Percentiles rank a stretch among this genome's conserved stretches.
These are phyloP conservation scores for Eristalis arbustorum DNA, from an alignment of 2,888 invertebrate species.

Conservation along the genomic window DNA sequence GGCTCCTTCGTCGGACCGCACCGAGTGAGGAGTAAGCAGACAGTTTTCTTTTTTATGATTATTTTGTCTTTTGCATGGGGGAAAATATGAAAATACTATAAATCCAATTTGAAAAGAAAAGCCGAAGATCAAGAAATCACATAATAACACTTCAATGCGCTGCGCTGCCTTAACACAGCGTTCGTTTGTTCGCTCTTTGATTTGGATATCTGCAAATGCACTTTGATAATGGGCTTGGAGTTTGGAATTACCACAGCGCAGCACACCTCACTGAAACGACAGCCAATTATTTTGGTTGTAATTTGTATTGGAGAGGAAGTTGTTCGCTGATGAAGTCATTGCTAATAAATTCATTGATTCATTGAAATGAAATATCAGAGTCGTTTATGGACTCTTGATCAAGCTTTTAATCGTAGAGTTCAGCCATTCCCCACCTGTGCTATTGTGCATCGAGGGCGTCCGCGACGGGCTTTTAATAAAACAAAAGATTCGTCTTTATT, in stretches of 20 bases:
- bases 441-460: no score
- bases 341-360: no score
- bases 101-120: constrained; percentile 47
- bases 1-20: constrained; percentile 4
- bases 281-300: background rate
- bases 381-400: no score
- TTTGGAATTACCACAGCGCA: background rate
- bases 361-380: no score
- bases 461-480: no score
- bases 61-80: constrained; percentile 1
- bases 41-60: constrained; percentile 24
- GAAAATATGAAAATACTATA: constrained; percentile 2
- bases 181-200: constrained; percentile 17
- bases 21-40: background rate
- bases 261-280: background rate
- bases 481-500: no score
- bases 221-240: constrained; percentile 33
- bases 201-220: constrained; percentile 47
- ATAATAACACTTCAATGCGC: constrained; percentile 47
- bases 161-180: constrained; percentile 40
- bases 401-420: no score
- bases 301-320: background rate
- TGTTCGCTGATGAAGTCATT: no score
- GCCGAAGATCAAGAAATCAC: constrained; percentile 38
- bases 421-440: no score